Percentiles rank a stretch among this genome's conserved stretches.
phyloP scores from a whole-genome alignment of 2,888 invertebrate genomes.

The Chymomyza caudatula region DNA sequence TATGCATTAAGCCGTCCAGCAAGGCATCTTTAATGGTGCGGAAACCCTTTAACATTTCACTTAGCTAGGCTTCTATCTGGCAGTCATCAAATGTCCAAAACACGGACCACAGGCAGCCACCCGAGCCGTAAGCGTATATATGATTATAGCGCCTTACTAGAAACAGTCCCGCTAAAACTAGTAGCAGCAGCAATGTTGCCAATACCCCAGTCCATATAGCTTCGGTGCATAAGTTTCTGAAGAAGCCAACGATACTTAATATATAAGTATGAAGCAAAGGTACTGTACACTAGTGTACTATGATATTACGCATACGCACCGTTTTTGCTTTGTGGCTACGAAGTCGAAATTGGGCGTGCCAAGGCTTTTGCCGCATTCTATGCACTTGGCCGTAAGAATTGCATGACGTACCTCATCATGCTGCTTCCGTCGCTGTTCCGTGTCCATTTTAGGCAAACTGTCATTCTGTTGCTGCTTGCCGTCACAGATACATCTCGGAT shows the following conservation, averaged over 20 bases:
- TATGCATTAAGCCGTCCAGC: conserved; percentile 20
- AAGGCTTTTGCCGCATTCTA: conserved; percentile 27
- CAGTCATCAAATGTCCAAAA: conserved; percentile 36
- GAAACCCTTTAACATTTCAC: background rate
- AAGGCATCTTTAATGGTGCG: background rate
- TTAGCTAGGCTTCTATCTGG: conserved; percentile 12
- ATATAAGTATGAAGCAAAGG: background rate
- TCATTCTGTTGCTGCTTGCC: too few relatives aligned
- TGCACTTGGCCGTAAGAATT: conserved; percentile 11
- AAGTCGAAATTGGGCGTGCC: conserved; percentile 16
- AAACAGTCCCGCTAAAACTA: background rate
- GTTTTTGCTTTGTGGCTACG: background rate
- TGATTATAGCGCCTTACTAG: conserved; percentile 39
- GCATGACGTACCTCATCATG: background rate
- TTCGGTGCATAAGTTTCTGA: background rate
- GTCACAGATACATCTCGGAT: too few relatives aligned
- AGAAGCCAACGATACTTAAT: background rate
- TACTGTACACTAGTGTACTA: background rate
- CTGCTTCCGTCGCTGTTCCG: too few relatives aligned
- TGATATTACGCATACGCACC: conserved; percentile 26
- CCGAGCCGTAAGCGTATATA: conserved; percentile 32
- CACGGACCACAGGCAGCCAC: conserved; percentile 31
- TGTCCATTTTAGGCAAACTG: background rate
- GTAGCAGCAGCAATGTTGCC: background rate
- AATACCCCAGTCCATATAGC: background rate